phyloP scores from a whole-genome alignment of 2,888 invertebrate species.

The Morpho achilles region DNA sequence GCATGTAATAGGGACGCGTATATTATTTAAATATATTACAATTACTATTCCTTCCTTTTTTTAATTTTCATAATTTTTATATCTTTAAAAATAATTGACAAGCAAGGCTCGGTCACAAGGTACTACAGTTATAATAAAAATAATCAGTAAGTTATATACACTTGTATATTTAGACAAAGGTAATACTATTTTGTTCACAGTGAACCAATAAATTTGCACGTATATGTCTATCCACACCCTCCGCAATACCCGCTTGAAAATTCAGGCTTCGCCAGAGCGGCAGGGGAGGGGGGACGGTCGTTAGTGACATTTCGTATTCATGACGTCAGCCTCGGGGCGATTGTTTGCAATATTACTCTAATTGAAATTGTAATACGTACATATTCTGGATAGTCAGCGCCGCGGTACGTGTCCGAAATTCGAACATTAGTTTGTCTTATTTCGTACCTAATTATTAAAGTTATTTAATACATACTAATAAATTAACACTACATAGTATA shows the following conservation, averaged over 20 bases:
- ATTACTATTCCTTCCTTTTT: too few relatives aligned
- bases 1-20: too few relatives aligned
- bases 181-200: slow-evolving; percentile 21
- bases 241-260: slow-evolving; percentile 57
- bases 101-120: too few relatives aligned
- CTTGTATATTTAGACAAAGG: slow-evolving; percentile 4
- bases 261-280: slow-evolving; percentile 51
- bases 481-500: too few relatives aligned
- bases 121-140: too few relatives aligned
- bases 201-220: slow-evolving; percentile 20
- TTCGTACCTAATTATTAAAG: slow-evolving; percentile 5
- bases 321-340: slow-evolving; percentile 73
- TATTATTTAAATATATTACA: too few relatives aligned
- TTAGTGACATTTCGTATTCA: slow-evolving; percentile 79
- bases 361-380: slow-evolving; percentile 76
- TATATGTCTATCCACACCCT: slow-evolving; percentile 14
- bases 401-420: slow-evolving; percentile 44
- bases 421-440: slow-evolving; percentile 31
- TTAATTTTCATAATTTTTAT: too few relatives aligned
- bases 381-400: slow-evolving; percentile 46
- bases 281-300: slow-evolving; percentile 48
- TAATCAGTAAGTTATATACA: too few relatives aligned
- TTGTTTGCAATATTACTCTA: slow-evolving; percentile 79
- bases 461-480: not conserved
- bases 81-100: too few relatives aligned